Conservation (phyloP, 1,140 invertebrate species). For the Habropoda laboriosa region DNA sequence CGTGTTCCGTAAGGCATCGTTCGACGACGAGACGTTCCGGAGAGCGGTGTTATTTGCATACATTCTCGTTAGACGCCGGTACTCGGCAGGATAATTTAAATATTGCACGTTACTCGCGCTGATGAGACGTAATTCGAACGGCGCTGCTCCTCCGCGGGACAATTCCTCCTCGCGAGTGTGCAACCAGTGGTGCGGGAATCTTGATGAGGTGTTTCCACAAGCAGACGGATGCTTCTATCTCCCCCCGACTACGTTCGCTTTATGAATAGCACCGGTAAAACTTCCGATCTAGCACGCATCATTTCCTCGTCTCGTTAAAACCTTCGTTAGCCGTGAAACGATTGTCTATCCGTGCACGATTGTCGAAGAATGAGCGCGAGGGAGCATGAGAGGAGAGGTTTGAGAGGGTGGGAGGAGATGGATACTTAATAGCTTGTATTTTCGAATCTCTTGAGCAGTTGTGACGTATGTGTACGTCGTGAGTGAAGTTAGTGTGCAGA, state of each 20-base stretch:
- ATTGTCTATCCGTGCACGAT: neutral
- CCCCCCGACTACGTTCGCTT: neutral
- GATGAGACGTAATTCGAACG: constrained; percentile 78
- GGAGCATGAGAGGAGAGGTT: neutral
- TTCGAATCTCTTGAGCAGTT: too few relatives aligned
- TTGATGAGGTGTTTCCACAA: constrained; percentile 73
- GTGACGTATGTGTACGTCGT: too few relatives aligned
- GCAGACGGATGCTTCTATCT: constrained; percentile 58
- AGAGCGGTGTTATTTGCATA: constrained; percentile 74
- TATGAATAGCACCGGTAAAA: constrained; percentile 64
- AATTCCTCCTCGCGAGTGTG: constrained; percentile 55
- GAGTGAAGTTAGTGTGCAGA: too few relatives aligned
- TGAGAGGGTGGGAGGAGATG: too few relatives aligned
- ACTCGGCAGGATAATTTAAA: constrained; percentile 70
- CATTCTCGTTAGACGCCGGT: constrained; percentile 72
- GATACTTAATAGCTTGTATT: too few relatives aligned
- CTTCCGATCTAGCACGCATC: constrained; percentile 63
- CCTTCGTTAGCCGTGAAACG: neutral
- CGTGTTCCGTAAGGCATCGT: constrained; percentile 29
- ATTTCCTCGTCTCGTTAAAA: constrained; percentile 42
- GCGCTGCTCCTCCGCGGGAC: constrained; percentile 66
- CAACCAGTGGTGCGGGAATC: constrained; percentile 59
- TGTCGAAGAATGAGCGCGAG: too few relatives aligned
- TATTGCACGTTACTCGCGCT: constrained; percentile 76
- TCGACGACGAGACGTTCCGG: constrained; percentile 6